Conservation (phyloP, 1,140 invertebrate genomes). For the Druon quercuslanigerum region DNA sequence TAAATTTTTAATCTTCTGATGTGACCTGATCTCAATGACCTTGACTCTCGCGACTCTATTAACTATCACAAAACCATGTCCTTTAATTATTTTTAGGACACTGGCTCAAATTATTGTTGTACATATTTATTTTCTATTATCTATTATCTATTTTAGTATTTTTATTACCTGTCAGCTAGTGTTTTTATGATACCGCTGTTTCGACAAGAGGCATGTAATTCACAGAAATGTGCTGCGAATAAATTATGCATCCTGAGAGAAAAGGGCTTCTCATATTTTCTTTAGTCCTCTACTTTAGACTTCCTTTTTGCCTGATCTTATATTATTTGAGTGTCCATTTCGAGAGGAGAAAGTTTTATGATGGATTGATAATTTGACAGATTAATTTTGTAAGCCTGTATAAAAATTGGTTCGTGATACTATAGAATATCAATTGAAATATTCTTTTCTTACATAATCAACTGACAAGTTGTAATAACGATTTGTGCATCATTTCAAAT, state of each 20-base stretch:
- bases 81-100: neutral
- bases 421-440: conserved; percentile 3
- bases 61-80: neutral
- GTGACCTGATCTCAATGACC: conserved; percentile 22
- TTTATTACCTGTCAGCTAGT: neutral
- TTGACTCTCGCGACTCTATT: neutral
- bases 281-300: neutral
- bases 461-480: conserved; percentile 9
- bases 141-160: neutral
- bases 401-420: neutral
- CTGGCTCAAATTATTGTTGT: conserved; percentile 5
- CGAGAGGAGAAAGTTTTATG: too few species aligned
- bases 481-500: conserved; percentile 16
- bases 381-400: neutral
- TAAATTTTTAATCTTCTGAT: neutral
- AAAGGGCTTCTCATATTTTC: neutral
- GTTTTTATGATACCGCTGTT: conserved; percentile 13
- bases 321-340: too few species aligned
- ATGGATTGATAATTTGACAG: too few species aligned
- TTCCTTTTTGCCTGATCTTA: too few species aligned
- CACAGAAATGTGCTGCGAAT: neutral
- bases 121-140: conserved; percentile 20
- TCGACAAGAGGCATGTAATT: conserved; percentile 15
- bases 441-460: neutral
- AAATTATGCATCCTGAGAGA: conserved; percentile 3